Evolutionary conservation across 2,797 vertebrate species (phyloP).

Genomic region (Mastacembelus armatus): DNA sequence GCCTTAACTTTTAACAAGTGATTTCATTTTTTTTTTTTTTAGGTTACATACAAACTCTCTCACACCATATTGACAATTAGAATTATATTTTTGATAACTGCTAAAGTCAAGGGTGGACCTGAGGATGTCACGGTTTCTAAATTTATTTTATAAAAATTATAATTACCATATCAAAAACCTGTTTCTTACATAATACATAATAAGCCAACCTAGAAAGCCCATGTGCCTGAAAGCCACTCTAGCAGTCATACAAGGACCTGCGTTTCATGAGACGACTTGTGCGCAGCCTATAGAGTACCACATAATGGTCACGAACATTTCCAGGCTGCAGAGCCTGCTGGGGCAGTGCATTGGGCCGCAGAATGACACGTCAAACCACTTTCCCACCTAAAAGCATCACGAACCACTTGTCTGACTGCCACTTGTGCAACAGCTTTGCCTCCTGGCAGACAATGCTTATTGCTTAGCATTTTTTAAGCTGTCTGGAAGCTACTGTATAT

Average conservation of each 20-base stretch:
- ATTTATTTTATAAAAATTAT: too few relatives aligned
- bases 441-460: constrained; percentile 40
- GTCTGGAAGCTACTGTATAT: constrained; percentile 38
- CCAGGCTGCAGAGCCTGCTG: constrained; percentile 52
- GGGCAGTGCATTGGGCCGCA: constrained; percentile 48
- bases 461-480: constrained; percentile 54
- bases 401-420: constrained; percentile 46
- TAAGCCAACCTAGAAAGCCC: too few relatives aligned
- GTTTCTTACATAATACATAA: too few relatives aligned
- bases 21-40: too few relatives aligned
- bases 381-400: constrained; percentile 56
- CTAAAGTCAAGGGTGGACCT: too few relatives aligned
- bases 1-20: too few relatives aligned
- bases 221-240: background rate
- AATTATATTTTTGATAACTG: too few relatives aligned
- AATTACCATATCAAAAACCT: too few relatives aligned
- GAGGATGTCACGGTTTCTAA: too few relatives aligned
- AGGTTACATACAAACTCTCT: too few relatives aligned
- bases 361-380: constrained; percentile 53
- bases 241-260: constrained; percentile 16
- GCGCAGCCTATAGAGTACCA: constrained; percentile 23
- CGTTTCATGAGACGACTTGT: constrained; percentile 20
- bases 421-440: constrained; percentile 37
- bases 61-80: too few relatives aligned
- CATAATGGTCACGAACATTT: constrained; percentile 49